phyloP scores from a whole-genome alignment of 2,797 vertebrate genomes.

The Lycodopsis pacificus region DNA sequence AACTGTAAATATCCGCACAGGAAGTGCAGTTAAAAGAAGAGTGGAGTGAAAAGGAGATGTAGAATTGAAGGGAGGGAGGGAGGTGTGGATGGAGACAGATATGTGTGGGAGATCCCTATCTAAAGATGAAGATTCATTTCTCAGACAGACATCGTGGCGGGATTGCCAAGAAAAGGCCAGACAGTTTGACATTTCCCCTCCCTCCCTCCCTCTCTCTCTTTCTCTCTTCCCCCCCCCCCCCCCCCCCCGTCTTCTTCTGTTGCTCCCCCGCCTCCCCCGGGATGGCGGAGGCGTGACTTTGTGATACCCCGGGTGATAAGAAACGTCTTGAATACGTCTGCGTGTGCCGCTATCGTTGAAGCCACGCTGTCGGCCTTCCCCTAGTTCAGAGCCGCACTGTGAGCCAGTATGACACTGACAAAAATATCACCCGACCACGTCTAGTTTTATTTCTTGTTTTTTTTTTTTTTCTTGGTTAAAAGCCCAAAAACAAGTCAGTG shows the following conservation, averaged over 20 bases:
- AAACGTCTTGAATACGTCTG: slow-evolving; percentile 43
- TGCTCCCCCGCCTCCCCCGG: slow-evolving; percentile 25
- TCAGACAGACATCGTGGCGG: slow-evolving; percentile 65
- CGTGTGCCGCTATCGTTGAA: slow-evolving; percentile 58
- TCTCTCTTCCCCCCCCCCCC: no score
- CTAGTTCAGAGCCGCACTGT: slow-evolving; percentile 35
- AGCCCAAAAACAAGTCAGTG: neutral
- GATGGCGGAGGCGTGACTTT: slow-evolving; percentile 56
- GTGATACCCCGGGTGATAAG: slow-evolving; percentile 69
- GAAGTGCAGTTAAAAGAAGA: slow-evolving; percentile 10
- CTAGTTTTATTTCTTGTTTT: neutral
- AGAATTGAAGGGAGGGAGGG: neutral
- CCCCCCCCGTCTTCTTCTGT: slow-evolving; percentile 20
- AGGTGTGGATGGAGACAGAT: slow-evolving; percentile 46
- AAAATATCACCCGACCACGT: no score
- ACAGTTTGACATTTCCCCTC: slow-evolving; percentile 75
- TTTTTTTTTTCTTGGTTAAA: neutral
- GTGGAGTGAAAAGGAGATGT: neutral
- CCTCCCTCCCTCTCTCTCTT: slow-evolving; percentile 1
- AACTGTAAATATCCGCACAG: slow-evolving; percentile 31
- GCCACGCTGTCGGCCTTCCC: slow-evolving; percentile 30
- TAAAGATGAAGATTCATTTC: slow-evolving; percentile 79
- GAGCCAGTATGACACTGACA: neutral
- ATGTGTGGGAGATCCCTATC: slow-evolving; percentile 72
- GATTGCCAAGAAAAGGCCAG: slow-evolving; percentile 72